phyloP scores from a whole-genome alignment of 2,113 vertebrate genomes.

The Setophaga coronata region DNA sequence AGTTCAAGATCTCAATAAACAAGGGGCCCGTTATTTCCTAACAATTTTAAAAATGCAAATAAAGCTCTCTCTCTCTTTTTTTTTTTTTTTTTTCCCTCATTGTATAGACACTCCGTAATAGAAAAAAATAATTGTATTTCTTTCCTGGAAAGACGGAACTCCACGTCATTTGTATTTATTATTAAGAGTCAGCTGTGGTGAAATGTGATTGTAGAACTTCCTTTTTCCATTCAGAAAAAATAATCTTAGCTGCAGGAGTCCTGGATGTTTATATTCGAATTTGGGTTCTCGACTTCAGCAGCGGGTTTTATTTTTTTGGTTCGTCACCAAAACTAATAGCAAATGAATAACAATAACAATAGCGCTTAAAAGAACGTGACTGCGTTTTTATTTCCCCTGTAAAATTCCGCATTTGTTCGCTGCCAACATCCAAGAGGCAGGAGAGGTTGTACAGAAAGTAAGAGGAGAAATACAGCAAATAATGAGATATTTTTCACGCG shows the following conservation, averaged over 20 bases:
- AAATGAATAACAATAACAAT: conserved; percentile 51
- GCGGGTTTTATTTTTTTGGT: conserved; percentile 50
- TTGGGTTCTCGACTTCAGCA: conserved; percentile 28
- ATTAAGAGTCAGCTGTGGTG: conserved; percentile 70
- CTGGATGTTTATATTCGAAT: conserved; percentile 60
- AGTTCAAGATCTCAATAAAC: conserved; percentile 11
- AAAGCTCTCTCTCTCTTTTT: not conserved
- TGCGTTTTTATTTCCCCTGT: conserved; percentile 47
- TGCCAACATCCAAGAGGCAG: not conserved
- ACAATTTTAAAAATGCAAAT: not conserved
- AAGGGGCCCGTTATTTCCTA: conserved; percentile 26
- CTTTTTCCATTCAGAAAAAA: conserved; percentile 70
- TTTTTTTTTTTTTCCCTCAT: not conserved
- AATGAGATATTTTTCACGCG: not conserved
- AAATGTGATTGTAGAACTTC: conserved; percentile 70
- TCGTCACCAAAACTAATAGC: conserved; percentile 55
- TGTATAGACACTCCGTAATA: not conserved
- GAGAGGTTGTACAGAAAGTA: not conserved
- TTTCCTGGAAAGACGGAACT: conserved; percentile 70
- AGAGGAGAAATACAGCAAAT: not conserved
- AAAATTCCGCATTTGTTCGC: conserved; percentile 7
- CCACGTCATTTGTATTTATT: conserved; percentile 69
- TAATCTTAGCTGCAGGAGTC: conserved; percentile 68
- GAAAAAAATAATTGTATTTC: conserved; percentile 44
- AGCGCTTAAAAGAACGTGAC: not conserved